Conservation (phyloP, 2,797 vertebrate species). For the Crax fasciolata region DNA sequence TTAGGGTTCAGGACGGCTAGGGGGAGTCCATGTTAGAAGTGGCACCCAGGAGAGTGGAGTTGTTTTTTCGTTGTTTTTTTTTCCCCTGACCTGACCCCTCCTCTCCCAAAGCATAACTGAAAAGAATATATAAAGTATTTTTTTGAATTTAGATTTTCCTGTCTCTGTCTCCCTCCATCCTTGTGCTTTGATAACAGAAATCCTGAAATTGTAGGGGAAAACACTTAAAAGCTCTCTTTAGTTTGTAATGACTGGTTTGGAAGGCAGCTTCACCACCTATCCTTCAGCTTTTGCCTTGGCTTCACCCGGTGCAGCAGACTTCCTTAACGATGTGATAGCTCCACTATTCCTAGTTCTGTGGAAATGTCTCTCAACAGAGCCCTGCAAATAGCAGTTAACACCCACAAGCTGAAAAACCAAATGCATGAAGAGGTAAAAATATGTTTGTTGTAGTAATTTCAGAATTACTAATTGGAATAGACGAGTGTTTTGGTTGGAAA, state of each 20-base stretch:
- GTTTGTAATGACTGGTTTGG: not conserved
- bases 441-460: conserved; percentile 37
- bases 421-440: conserved; percentile 30
- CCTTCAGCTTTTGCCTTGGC: not conserved
- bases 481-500: conserved; percentile 17
- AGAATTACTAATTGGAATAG: not conserved
- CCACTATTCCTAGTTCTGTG: not conserved
- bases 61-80: not conserved
- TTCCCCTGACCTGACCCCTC: not conserved
- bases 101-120: not conserved
- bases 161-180: not conserved
- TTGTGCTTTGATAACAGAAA: not conserved
- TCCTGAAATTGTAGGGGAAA: not conserved
- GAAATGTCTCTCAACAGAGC: not conserved
- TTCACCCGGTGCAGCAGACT: not conserved
- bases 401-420: conserved; percentile 35
- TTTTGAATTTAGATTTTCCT: not conserved
- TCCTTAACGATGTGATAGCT: not conserved
- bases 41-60: not conserved
- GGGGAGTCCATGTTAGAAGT: not conserved
- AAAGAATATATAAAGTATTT: not conserved
- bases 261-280: not conserved
- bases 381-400: not conserved
- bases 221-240: not conserved
- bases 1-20: not conserved